A percentile compares a stretch with the other conserved stretches of the same genome.
phyloP scores from a whole-genome alignment of 2,113 vertebrate genomes.

The Polypterus senegalus region DNA sequence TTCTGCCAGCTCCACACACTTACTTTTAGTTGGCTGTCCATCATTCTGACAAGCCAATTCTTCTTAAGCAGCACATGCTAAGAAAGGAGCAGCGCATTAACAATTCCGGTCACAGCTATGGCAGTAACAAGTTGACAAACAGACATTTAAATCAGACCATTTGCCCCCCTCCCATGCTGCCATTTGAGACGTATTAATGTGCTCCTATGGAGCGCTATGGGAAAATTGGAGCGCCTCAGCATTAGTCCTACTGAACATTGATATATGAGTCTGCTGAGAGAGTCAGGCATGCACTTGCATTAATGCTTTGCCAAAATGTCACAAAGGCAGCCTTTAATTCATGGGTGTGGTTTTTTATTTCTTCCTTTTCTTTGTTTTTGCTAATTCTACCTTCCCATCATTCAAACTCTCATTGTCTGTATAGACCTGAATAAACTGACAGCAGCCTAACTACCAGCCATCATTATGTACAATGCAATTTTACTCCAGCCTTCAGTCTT shows the following conservation, averaged over 20 bases:
- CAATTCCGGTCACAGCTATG: constrained; percentile 18
- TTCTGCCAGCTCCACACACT: not conserved
- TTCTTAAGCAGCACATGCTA: not conserved
- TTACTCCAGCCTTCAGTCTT: too few species aligned
- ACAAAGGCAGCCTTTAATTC: not conserved
- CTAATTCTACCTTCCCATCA: too few species aligned
- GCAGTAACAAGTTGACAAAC: constrained; percentile 47
- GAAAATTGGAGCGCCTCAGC: not conserved
- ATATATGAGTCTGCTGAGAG: not conserved
- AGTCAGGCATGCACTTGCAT: not conserved
- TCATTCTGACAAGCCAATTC: not conserved
- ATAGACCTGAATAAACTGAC: too few species aligned
- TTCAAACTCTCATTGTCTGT: too few species aligned
- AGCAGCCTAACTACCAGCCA: too few species aligned
- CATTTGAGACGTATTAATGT: constrained; percentile 45
- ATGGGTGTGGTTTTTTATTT: not conserved
- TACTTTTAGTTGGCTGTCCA: not conserved
- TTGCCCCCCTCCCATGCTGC: constrained; percentile 37
- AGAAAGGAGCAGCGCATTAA: constrained; percentile 7
- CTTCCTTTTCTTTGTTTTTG: too few species aligned
- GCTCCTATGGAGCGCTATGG: constrained; percentile 24
- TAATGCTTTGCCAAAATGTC: not conserved
- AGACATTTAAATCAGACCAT: constrained; percentile 63
- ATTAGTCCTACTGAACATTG: not conserved
- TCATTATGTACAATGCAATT: too few species aligned